A percentile compares a stretch with the other conserved stretches of the same genome.
These are phyloP conservation scores for Avahi laniger DNA, from an alignment of 2,797 vertebrate species.

Conservation along the genomic window DNA sequence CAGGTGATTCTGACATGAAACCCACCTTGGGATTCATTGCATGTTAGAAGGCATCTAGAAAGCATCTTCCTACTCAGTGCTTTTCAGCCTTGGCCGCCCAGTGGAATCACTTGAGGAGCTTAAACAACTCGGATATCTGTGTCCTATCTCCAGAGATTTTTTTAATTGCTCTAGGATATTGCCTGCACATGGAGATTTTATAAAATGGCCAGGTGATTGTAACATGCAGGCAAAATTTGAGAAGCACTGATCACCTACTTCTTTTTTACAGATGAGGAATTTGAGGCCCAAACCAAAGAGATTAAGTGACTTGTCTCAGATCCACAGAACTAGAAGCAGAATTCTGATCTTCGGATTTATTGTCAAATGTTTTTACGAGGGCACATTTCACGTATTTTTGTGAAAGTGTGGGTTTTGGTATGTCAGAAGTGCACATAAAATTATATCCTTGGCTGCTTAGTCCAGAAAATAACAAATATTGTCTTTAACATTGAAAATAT, in stretches of 20 bases:
- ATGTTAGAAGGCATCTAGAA: background rate
- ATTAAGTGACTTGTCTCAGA: background rate
- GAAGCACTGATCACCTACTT: background rate
- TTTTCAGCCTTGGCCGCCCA: background rate
- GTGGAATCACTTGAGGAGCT: background rate
- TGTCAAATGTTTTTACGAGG: background rate
- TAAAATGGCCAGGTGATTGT: background rate
- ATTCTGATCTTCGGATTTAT: background rate
- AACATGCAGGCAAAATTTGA: background rate
- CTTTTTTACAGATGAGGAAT: background rate
- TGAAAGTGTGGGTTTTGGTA: background rate
- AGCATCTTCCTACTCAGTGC: background rate
- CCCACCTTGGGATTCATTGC: fast-evolving
- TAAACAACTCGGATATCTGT: background rate
- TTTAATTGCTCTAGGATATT: background rate
- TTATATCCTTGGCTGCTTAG: background rate
- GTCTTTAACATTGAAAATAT: background rate
- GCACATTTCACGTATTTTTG: background rate
- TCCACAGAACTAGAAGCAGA: background rate
- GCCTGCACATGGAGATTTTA: background rate
- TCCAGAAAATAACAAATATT: constrained; percentile 35
- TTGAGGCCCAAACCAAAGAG: background rate
- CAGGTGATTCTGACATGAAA: background rate
- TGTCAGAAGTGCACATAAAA: background rate
- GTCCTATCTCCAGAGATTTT: background rate